Conservation (phyloP, 2,888 invertebrate species). For the Drosophila fungiperda region DNA sequence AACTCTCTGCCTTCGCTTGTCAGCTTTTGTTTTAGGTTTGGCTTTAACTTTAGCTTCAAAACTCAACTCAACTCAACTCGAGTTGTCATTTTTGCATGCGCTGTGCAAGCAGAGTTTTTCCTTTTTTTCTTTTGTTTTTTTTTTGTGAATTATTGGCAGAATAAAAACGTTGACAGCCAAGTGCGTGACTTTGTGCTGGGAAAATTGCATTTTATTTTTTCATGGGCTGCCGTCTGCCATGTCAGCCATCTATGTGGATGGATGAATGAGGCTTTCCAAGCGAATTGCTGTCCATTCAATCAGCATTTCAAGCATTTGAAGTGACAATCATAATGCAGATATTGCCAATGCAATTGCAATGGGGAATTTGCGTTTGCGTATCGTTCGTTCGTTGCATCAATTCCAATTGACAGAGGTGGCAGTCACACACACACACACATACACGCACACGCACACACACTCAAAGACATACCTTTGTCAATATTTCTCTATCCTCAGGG, state of each 20-base stretch:
- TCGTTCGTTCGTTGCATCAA: background rate
- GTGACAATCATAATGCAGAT: conserved; percentile 81
- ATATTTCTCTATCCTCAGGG: background rate
- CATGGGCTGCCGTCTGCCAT: conserved; percentile 28
- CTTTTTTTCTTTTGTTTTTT: conserved; percentile 16
- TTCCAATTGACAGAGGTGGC: conserved; percentile 7
- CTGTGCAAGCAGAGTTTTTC: conserved; percentile 44
- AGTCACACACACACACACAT: background rate
- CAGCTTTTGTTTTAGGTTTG: background rate
- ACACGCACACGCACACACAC: background rate
- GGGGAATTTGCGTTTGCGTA: conserved; percentile 35
- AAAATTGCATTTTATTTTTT: conserved; percentile 48
- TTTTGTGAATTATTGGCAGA: conserved; percentile 72
- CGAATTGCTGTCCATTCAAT: conserved; percentile 79
- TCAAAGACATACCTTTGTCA: background rate
- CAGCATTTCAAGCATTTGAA: conserved; percentile 73
- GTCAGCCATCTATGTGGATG: background rate
- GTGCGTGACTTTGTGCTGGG: conserved; percentile 68
- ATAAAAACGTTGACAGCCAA: conserved; percentile 72
- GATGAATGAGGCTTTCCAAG: conserved; percentile 56
- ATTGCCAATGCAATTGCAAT: conserved; percentile 55
- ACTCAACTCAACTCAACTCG: conserved; percentile 23
- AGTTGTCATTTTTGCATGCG: conserved; percentile 65
- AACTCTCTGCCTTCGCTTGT: background rate
- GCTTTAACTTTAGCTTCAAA: background rate